Conservation (phyloP, 1,140 invertebrate genomes). For the Drosophila teissieri region DNA sequence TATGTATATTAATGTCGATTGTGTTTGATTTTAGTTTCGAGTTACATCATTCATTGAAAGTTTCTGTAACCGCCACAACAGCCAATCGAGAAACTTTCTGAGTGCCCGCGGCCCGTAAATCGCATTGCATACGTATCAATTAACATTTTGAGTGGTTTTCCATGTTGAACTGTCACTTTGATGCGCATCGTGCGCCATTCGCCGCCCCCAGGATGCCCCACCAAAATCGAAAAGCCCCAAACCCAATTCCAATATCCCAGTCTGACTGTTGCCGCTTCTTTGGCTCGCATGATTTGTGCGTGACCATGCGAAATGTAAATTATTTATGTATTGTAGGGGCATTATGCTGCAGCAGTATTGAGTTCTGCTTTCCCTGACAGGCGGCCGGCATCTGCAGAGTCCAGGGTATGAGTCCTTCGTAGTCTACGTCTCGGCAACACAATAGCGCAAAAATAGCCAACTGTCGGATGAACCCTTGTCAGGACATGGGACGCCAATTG, state of each 20-base stretch:
- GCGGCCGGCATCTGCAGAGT: constrained; percentile 13
- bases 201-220: neutral
- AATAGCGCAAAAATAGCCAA: constrained; percentile 52
- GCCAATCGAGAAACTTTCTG: constrained; percentile 21
- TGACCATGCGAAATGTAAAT: constrained; percentile 82
- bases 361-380: constrained; percentile 25
- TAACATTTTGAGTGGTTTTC: constrained; percentile 80
- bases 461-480: constrained; percentile 58
- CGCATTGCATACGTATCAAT: constrained; percentile 64
- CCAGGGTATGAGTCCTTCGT: neutral
- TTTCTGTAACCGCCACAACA: neutral
- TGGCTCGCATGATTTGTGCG: constrained; percentile 74
- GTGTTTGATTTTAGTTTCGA: no score
- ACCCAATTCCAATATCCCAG: constrained; percentile 31
- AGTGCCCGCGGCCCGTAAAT: constrained; percentile 9
- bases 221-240: constrained; percentile 17
- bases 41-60: neutral
- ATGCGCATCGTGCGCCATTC: constrained; percentile 68
- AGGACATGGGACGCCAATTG: constrained; percentile 56
- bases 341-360: constrained; percentile 53
- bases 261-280: constrained; percentile 8
- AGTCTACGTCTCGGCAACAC: constrained; percentile 32
- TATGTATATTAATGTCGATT: no score
- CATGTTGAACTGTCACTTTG: constrained; percentile 80
- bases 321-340: constrained; percentile 68